Conservation (phyloP, 1,140 invertebrate species). For the Diabrotica virgifera region DNA sequence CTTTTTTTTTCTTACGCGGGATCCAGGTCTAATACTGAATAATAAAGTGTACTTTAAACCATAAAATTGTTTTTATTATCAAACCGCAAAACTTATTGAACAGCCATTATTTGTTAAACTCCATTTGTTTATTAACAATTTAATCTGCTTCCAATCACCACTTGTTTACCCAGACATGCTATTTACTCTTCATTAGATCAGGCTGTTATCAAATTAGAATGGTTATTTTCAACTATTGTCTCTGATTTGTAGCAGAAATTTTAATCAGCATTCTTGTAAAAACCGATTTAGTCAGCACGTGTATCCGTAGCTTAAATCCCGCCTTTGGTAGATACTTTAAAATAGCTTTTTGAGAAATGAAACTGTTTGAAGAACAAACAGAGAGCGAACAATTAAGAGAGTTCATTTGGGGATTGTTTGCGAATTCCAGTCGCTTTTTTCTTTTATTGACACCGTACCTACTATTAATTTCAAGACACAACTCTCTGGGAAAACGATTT, state of each 20-base stretch:
- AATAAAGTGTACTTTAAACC: too few relatives aligned
- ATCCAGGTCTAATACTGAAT: too few relatives aligned
- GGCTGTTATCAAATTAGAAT: too few relatives aligned
- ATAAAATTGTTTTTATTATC: too few relatives aligned
- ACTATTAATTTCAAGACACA: neutral
- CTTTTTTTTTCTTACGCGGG: too few relatives aligned
- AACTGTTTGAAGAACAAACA: slow-evolving; percentile 10
- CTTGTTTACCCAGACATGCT: too few relatives aligned
- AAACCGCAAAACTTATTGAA: too few relatives aligned
- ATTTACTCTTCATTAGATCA: too few relatives aligned
- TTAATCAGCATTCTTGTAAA: neutral
- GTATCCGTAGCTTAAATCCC: neutral
- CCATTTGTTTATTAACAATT: too few relatives aligned
- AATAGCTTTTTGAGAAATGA: slow-evolving; percentile 4
- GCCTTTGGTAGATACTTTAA: neutral
- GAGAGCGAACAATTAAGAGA: slow-evolving; percentile 7
- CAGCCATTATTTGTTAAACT: too few relatives aligned
- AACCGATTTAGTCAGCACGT: neutral
- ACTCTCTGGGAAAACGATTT: neutral
- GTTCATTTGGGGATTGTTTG: neutral
- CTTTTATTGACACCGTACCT: neutral
- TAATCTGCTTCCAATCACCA: too few relatives aligned
- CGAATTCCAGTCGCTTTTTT: slow-evolving; percentile 1
- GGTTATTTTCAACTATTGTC: neutral
- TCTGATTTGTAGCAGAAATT: neutral